These are phyloP conservation scores for Trichopoda pennipes DNA, from an alignment of 2,888 invertebrate genomes.

Conservation along the genomic window DNA sequence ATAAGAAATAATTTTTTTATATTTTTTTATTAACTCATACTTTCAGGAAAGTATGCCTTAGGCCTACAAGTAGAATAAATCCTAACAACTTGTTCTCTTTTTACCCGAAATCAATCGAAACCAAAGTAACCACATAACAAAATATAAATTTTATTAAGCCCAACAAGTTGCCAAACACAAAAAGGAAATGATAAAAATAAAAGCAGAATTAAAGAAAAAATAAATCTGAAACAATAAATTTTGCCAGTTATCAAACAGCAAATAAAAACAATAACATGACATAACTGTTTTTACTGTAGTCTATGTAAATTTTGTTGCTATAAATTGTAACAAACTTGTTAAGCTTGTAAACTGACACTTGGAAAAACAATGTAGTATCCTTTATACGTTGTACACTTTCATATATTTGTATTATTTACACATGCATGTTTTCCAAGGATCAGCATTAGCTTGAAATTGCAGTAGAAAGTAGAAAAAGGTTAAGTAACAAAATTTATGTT, in stretches of 20 bases:
- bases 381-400: neutral
- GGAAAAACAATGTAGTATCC: constrained; percentile 55
- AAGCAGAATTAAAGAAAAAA: constrained; percentile 8
- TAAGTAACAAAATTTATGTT: constrained; percentile 5
- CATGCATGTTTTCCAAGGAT: constrained; percentile 12
- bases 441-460: constrained; percentile 12
- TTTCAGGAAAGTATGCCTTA: neutral
- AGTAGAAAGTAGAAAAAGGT: constrained; percentile 1
- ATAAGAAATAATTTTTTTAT: neutral
- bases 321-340: constrained; percentile 49
- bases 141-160: constrained; percentile 35
- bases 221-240: constrained; percentile 26
- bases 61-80: constrained; percentile 18
- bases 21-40: neutral
- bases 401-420: neutral
- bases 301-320: constrained; percentile 45
- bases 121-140: constrained; percentile 5
- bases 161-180: constrained; percentile 60
- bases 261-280: constrained; percentile 15
- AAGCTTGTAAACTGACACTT: constrained; percentile 67
- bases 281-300: neutral
- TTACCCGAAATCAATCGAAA: constrained; percentile 18
- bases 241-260: neutral
- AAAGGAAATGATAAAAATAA: neutral
- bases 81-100: constrained; percentile 29